Evolutionary conservation across 2,797 vertebrate species (phyloP).

Genomic region (Ptychobarbus kaznakovi): DNA sequence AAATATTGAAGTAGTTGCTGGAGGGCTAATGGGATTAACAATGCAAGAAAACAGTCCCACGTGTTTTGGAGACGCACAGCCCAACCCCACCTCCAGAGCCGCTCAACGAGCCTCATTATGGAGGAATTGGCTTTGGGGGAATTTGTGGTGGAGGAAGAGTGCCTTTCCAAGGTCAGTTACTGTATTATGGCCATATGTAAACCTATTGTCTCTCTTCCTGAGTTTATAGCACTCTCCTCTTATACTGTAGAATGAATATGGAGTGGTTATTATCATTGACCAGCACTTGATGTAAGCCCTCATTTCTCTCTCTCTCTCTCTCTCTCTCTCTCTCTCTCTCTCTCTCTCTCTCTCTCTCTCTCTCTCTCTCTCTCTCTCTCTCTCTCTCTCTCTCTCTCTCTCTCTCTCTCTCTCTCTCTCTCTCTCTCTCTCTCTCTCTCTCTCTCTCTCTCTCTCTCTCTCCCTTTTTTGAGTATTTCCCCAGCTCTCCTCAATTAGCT

Average conservation of each 20-base stretch:
- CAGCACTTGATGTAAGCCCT: slow-evolving; percentile 29
- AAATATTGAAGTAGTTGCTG: slow-evolving; percentile 80
- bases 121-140: slow-evolving; percentile 68
- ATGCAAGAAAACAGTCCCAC: slow-evolving; percentile 79
- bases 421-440: too few species aligned
- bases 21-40: slow-evolving; percentile 83
- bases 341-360: too few species aligned
- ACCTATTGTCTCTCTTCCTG: slow-evolving; percentile 20
- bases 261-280: slow-evolving; percentile 16
- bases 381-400: not conserved
- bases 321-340: not conserved
- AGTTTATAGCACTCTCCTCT: not conserved
- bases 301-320: not conserved
- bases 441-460: not conserved
- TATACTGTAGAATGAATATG: slow-evolving; percentile 7
- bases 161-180: slow-evolving; percentile 76
- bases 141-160: slow-evolving; percentile 59
- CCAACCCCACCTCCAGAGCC: slow-evolving; percentile 62
- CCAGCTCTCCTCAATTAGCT: slow-evolving; percentile 18
- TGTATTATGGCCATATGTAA: slow-evolving; percentile 65
- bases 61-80: slow-evolving; percentile 56
- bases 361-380: not conserved
- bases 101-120: slow-evolving; percentile 71
- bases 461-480: not conserved
- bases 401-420: not conserved